These are phyloP conservation scores for Bolinopsis microptera DNA, from an alignment of 37 sponge, comb jelly and placozoan species.

Conservation along the genomic window DNA sequence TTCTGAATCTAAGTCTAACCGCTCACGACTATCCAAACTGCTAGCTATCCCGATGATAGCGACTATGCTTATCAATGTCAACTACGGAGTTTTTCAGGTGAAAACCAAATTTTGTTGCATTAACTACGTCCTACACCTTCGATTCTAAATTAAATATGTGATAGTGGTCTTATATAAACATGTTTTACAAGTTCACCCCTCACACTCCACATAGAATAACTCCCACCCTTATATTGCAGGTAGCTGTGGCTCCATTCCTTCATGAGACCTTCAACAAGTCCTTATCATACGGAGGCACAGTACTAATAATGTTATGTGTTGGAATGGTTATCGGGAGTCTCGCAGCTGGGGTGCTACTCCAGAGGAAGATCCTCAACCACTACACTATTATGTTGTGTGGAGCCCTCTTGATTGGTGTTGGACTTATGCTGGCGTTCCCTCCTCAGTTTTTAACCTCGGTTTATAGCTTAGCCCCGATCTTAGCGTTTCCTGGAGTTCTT, in stretches of 20 bases:
- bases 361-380: background rate
- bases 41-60: background rate
- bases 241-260: constrained; percentile 20
- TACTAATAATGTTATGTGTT: background rate
- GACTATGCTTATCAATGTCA: background rate
- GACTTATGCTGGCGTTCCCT: constrained; percentile 1
- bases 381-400: background rate
- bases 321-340: constrained; percentile 26
- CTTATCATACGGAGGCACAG: background rate
- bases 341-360: background rate
- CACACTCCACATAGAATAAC: too few species aligned
- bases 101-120: background rate
- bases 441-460: background rate
- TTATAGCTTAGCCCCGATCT: background rate
- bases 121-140: too few species aligned
- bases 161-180: too few species aligned
- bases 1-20: too few species aligned
- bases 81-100: constrained; percentile 47
- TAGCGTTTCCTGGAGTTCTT: constrained; percentile 12
- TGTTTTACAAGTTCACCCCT: too few species aligned
- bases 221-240: too few species aligned
- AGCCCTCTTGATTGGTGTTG: background rate
- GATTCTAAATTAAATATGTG: too few species aligned
- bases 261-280: background rate
- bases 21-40: background rate